Evolutionary conservation across 2,888 invertebrate species (phyloP).

Genomic region (Carabus problematicus): DNA sequence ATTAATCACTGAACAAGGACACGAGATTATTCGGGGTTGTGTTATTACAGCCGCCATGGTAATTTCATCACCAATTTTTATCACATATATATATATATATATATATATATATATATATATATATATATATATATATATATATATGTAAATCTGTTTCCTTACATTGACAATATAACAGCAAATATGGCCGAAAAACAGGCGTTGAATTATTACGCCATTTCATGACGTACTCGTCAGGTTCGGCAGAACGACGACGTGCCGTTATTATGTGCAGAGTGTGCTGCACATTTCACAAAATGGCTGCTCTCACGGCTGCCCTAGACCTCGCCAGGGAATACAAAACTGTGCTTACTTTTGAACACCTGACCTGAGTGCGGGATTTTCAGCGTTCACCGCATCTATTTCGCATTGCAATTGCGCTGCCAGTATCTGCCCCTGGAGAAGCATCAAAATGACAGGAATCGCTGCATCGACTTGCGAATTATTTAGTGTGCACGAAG

Average conservation of each 20-base stretch:
- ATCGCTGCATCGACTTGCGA: constrained; percentile 29
- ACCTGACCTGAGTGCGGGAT: constrained; percentile 24
- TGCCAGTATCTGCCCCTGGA: constrained; percentile 18
- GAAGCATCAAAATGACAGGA: constrained; percentile 28
- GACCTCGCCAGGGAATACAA: constrained; percentile 32
- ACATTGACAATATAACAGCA: too few species aligned
- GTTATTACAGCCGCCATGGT: too few species aligned
- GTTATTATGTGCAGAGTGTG: constrained; percentile 39
- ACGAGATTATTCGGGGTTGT: too few species aligned
- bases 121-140: too few species aligned
- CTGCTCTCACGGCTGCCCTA: constrained; percentile 24
- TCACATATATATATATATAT: too few species aligned
- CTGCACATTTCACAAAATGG: constrained; percentile 39
- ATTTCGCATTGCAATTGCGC: constrained; percentile 23
- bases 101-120: too few species aligned
- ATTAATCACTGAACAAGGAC: too few species aligned
- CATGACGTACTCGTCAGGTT: too few species aligned
- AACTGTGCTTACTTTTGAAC: constrained; percentile 32
- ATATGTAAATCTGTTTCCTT: too few species aligned
- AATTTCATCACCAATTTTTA: too few species aligned
- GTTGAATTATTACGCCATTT: too few species aligned
- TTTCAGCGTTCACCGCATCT: background rate
- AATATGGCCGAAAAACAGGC: too few species aligned
- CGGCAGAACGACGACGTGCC: background rate
- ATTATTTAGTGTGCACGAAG: constrained; percentile 32